Conservation (phyloP, 2,888 invertebrate genomes). For the Drosophila imparisetae region DNA sequence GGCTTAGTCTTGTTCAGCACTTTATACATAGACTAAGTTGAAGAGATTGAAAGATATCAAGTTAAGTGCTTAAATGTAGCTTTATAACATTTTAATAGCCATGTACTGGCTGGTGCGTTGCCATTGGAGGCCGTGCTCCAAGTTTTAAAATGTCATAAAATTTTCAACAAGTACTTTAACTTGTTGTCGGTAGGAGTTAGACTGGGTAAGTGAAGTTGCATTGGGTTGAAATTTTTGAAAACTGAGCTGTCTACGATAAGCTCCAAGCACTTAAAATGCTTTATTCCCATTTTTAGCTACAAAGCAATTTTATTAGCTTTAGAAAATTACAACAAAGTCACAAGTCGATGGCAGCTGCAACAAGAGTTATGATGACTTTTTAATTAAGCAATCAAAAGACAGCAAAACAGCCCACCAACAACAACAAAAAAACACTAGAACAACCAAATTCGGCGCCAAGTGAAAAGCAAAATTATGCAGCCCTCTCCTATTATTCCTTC, state of each 20-base stretch:
- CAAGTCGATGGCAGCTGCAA: constrained; percentile 67
- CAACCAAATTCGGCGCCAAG: constrained; percentile 61
- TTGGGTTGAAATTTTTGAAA: constrained; percentile 59
- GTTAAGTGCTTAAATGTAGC: constrained; percentile 75
- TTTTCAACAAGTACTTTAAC: constrained; percentile 76
- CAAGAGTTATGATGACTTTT: constrained; percentile 79
- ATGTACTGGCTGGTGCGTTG: constrained; percentile 20
- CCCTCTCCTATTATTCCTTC: constrained; percentile 25
- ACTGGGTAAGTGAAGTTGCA: constrained; percentile 20
- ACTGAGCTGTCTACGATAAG: constrained; percentile 71
- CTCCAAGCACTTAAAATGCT: constrained; percentile 75
- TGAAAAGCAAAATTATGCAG: constrained; percentile 56
- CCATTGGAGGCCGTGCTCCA: constrained; percentile 40
- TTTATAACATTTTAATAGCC: constrained; percentile 77
- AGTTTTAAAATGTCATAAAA: constrained; percentile 78
- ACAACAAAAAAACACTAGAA: constrained; percentile 25
- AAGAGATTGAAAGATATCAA: constrained; percentile 72
- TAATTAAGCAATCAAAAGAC: constrained; percentile 71
- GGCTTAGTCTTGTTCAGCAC: constrained; percentile 36
- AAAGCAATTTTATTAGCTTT: constrained; percentile 80
- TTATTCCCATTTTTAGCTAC: constrained; percentile 73
- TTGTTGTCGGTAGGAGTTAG: constrained; percentile 32
- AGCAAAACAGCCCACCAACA: constrained; percentile 44
- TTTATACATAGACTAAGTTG: constrained; percentile 57
- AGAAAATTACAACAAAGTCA: constrained; percentile 77